Base-by-base conservation (phyloP, 1,140 invertebrate genomes). In the Procambarus virginalis region DNA sequence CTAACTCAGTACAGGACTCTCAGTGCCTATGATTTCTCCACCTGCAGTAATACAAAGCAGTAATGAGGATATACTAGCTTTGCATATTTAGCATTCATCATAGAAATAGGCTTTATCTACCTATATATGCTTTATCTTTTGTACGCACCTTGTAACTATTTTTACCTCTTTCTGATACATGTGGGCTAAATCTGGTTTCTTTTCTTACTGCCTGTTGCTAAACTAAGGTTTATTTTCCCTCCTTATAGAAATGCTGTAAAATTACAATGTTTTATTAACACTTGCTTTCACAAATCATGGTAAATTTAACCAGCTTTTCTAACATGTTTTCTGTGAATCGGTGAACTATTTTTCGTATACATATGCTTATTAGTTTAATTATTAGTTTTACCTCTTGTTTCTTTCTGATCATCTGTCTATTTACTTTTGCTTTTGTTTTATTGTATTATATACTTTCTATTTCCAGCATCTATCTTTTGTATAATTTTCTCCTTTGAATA, bases 31-130 rank as follows among this genome's bases (percentile, higher is more conserved):
- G 4, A 73, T 2, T 34, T 20, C 20, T 73, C 34, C 20, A 34
- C 68, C 22, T 73, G 22, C 68, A 73, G 34, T 9, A 34, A 8
- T 34, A 6, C n/a, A 73, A 34, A 73, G 2, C n/a, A 34, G 5
- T 64, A 34, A 45, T 34, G 68, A 73, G 3, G 5, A 73, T 73
- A 73, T 34, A 34, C 5, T 73, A 22, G 68, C 68, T 73, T 73
- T 73, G 68, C 68, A 73, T 73, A 73, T 73, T 73, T 73, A 73
- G 68, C 68, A 73, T 22, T 34, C 20, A 73, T 73, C 12, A 73
- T 73, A 73, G n/a, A 73, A 73, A 9, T 73, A 34, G 22, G 68
- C 68, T 73, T 22, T 22, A 10, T 73, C 10, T 6, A 34, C 60
- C 68, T 49, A 49, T 22, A 22, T 60, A n/a, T 58, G 20, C 81